Conservation (phyloP, 2,113 vertebrate genomes). For the Sylvia atricapilla region DNA sequence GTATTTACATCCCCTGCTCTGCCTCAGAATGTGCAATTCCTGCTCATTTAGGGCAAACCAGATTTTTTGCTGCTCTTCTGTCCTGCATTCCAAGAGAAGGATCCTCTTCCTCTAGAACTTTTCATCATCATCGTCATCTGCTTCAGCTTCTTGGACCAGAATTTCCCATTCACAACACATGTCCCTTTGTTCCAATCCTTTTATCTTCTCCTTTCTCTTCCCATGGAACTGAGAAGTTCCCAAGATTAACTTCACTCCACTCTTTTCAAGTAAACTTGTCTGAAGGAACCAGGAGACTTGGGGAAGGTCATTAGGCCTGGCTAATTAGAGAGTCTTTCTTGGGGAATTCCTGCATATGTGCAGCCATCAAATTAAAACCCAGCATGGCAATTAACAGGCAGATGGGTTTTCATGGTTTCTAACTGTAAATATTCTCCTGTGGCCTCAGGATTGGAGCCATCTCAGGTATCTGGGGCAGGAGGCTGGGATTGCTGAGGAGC, state of each 20-base stretch:
- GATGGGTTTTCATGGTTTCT: slow-evolving; percentile 34
- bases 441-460: background rate
- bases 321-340: slow-evolving; percentile 2
- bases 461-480: background rate
- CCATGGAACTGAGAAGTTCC: background rate
- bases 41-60: background rate
- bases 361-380: background rate
- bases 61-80: background rate
- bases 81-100: background rate
- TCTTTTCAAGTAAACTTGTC: background rate
- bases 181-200: background rate
- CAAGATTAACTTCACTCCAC: background rate
- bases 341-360: slow-evolving; percentile 12
- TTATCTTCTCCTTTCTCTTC: background rate
- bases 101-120: background rate
- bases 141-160: background rate
- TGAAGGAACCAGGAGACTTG: background rate
- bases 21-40: background rate
- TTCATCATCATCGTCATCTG: background rate
- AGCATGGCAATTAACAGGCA: background rate
- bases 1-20: background rate
- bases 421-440: background rate
- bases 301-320: background rate
- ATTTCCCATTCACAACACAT: background rate
- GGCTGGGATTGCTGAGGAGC: background rate